A percentile compares a stretch with the other conserved stretches of the same genome.
These are phyloP conservation scores for Watsonalla binaria DNA, from an alignment of 2,888 invertebrate species.

Conservation along the genomic window DNA sequence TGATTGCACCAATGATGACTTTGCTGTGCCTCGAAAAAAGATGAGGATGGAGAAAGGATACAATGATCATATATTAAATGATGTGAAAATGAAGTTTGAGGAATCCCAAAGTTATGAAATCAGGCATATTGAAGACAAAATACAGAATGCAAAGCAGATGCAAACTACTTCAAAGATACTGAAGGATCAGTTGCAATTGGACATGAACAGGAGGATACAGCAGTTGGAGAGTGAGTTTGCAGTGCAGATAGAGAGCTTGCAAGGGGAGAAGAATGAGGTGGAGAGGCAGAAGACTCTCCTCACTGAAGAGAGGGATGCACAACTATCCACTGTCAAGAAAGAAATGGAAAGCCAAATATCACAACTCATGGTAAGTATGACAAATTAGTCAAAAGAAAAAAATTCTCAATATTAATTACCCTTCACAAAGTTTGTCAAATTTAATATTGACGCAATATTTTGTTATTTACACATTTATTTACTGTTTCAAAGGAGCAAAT, in stretches of 20 bases:
- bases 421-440: too few relatives aligned
- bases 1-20: constrained; percentile 24
- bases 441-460: too few relatives aligned
- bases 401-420: too few relatives aligned
- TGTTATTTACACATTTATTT: too few relatives aligned
- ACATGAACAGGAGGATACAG: constrained; percentile 67
- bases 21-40: constrained; percentile 47
- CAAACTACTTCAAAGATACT: constrained; percentile 55
- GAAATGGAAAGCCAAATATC: constrained; percentile 59
- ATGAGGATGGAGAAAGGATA: constrained; percentile 42
- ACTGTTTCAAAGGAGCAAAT: constrained; percentile 54
- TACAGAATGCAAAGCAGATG: constrained; percentile 59
- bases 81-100: constrained; percentile 65
- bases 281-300: constrained; percentile 63
- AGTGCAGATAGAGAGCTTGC: constrained; percentile 62
- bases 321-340: constrained; percentile 41
- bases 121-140: constrained; percentile 61
- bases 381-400: too few relatives aligned
- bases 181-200: constrained; percentile 60
- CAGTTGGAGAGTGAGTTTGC: constrained; percentile 62
- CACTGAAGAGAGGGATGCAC: constrained; percentile 62
- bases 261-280: constrained; percentile 68
- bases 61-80: constrained; percentile 37
- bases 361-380: constrained; percentile 46
- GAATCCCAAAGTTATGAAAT: constrained; percentile 62